phyloP scores from a whole-genome alignment of 2,888 invertebrate species.

The Nomada fucata region DNA sequence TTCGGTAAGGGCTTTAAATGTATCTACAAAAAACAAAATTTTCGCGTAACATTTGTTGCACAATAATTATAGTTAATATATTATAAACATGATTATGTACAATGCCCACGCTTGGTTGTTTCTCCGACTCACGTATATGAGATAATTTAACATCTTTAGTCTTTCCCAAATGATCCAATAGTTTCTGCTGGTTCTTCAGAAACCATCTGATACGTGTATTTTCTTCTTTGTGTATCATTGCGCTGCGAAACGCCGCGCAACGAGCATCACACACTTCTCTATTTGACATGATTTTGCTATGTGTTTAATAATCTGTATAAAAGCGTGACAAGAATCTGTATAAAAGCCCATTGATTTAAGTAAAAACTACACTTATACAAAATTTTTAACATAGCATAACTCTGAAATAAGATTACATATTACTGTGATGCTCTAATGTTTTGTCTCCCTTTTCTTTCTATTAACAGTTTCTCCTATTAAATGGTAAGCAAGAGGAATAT shows the following conservation, averaged over 20 bases:
- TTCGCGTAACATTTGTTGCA: neutral
- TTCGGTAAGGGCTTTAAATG: slow-evolving; percentile 48
- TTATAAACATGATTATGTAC: slow-evolving; percentile 23
- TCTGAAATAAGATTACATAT: slow-evolving; percentile 53
- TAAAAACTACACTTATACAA: slow-evolving; percentile 18
- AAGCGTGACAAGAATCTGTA: neutral
- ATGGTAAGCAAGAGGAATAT: slow-evolving; percentile 34
- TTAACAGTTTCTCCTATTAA: slow-evolving; percentile 1
- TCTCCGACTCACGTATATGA: slow-evolving; percentile 19
- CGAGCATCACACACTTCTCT: slow-evolving; percentile 72
- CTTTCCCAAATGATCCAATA: slow-evolving; percentile 74
- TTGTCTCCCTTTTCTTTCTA: slow-evolving; percentile 16
- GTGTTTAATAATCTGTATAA: slow-evolving; percentile 2
- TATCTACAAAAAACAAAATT: slow-evolving; percentile 37
- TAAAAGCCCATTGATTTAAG: slow-evolving; percentile 4
- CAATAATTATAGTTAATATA: neutral
- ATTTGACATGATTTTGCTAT: slow-evolving; percentile 47
- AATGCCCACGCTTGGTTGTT: slow-evolving; percentile 28
- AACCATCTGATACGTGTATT: slow-evolving; percentile 77
- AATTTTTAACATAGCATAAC: slow-evolving; percentile 33
- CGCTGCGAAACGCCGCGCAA: slow-evolving; percentile 76
- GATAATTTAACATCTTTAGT: slow-evolving; percentile 50
- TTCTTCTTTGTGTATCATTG: slow-evolving; percentile 73
- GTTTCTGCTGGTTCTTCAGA: slow-evolving; percentile 74
- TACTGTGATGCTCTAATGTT: slow-evolving; percentile 51